Evolutionary conservation across 1,140 invertebrate genomes (phyloP), one percentile per base, ranked within the genome.

Genomic region (Pissodes strobi): DNA sequence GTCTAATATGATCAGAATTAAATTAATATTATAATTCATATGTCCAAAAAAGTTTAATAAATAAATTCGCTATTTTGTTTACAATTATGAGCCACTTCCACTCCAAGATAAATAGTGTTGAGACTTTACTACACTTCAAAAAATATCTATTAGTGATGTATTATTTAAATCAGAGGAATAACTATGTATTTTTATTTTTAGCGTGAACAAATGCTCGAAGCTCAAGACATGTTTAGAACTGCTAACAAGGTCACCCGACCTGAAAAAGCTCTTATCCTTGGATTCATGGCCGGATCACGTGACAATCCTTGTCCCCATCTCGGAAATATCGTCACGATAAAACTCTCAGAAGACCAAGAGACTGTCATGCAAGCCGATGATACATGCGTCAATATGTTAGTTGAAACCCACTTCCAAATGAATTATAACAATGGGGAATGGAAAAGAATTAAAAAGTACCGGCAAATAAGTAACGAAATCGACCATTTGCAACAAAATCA

Each of bases 271-370:
- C 88, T 98, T 25, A 99, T 99, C 74, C 84, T 99, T 18, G 95
- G 95, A 64, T 99, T 99, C 74, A 98, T 99, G 93, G 95, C 95
- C 68, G 96, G 96, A 1, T 93, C 92, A 4, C 86, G 93, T 83
- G 94, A 95, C 72, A 97, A 97, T 81, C 94, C 95, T 0, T 95
- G 94, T 82, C 94, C 94, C 5, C 91, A 95, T 80, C 83, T 95
- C 68, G 94, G 94, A 64, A 93, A 93, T 75, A 90, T 97, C 70
- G 89, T 96, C 0, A 96, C 93, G 43, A 95, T 97, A 55, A 93
- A 94, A 81, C 81, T 97, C 30, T 93, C 90, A 58, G 94, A 97
- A 75, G 88, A 92, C 78, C 85, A 91, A 70, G 92, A 95, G 75
- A 88, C 88, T 62, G 87, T 94, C 0, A 79, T 84, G 5, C 90